phyloP scores from a whole-genome alignment of 2,797 vertebrate genomes.

The Siniperca obscura region DNA sequence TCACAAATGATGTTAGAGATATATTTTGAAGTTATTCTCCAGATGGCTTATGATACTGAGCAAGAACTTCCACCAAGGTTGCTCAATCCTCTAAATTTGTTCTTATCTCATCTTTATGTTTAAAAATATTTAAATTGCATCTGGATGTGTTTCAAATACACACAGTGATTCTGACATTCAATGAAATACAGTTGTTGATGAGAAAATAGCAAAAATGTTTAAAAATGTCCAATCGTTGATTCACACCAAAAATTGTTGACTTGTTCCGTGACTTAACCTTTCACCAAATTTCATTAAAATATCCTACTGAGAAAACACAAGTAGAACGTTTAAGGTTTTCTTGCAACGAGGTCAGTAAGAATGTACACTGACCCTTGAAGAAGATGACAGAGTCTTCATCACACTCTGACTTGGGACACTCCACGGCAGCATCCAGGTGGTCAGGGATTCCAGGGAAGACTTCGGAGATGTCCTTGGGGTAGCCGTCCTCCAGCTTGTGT shows the following conservation, averaged over 20 bases:
- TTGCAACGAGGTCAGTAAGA: background rate
- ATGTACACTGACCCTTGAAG: constrained; percentile 85
- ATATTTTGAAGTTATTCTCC: background rate
- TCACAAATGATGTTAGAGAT: background rate
- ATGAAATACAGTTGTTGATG: background rate
- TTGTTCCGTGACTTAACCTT: background rate
- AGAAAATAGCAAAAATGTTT: background rate
- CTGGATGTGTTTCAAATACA: background rate
- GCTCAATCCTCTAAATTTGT: too few species aligned
- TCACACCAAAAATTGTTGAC: background rate
- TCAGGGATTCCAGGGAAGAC: constrained; percentile 87
- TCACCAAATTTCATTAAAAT: background rate
- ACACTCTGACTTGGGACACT: constrained; percentile 88
- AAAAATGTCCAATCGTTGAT: background rate
- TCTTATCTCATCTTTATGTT: too few species aligned
- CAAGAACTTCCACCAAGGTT: too few species aligned
- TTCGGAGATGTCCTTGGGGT: constrained; percentile 83
- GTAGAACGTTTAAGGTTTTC: background rate
- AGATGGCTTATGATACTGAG: background rate
- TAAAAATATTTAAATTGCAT: background rate
- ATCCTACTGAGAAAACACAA: background rate
- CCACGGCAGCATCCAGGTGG: constrained; percentile 87
- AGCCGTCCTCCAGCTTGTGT: constrained; percentile 78
- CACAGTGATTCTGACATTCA: background rate
- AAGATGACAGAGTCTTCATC: constrained; percentile 83